Evolutionary conservation across 2,797 vertebrate species (phyloP), one percentile per base, ranked within the genome.

Genomic region (Taeniopygia guttata): DNA sequence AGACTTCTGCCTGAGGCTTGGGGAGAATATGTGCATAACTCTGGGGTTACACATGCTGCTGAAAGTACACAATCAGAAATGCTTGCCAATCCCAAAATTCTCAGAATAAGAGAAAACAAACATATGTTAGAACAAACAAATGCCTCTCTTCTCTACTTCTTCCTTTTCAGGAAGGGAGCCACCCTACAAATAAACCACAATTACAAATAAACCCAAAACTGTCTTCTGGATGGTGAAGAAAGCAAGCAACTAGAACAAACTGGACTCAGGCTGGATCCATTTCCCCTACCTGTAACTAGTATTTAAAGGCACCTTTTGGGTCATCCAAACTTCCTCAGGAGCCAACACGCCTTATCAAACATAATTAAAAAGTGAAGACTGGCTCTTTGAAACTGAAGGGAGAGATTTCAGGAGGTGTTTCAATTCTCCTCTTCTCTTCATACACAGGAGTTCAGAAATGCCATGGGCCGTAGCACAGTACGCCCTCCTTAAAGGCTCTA

Each of bases 151-250:
- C 73, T 83, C 77, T 56, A 63, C 59, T 60, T 63, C 72, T 80
- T 94, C 56, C 56, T 92, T 86, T 89, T 60, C 75, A 75, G 91
- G 84, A 95, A 94, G 67, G 10, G 43, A 95, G 54, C 66, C 66
- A 70, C 75, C 74, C 86, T 87, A 32, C 52, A 86, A 94, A 90
- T 60, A 90, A 93, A 89, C 49, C 43, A 26, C 34, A 79, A 76
- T 89, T 84, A 84, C 83, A 38, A 38, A 38, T 38, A 38, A 63
- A 70, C 73, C 52, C 62, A 26, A 79, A 96, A 84, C 45, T 48
- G 32, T 54, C 67, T 93, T 74, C 83, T 73, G 49, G 59, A 88
- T 0, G 3, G 59, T 68, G 46, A 56, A 87, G 82, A 77, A 86
- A 91, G 54, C 30, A 70, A 82, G 74, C 34, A 78, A 68, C 55